These are phyloP conservation scores for Abscondita cerata DNA, from an alignment of 2,888 invertebrate genomes.

Conservation along the genomic window DNA sequence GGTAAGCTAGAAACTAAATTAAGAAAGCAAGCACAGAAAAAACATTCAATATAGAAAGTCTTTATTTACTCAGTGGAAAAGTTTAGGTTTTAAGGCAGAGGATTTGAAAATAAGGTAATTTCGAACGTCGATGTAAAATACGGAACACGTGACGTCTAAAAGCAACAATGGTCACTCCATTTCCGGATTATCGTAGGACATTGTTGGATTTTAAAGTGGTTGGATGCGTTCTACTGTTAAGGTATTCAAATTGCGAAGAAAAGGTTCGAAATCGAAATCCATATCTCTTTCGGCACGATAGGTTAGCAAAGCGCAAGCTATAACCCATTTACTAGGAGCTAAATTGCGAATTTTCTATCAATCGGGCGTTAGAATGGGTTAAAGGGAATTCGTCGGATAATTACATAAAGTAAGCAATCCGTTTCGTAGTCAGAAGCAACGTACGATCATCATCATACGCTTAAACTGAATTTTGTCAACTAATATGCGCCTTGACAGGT, in stretches of 20 bases:
- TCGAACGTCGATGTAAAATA: constrained; percentile 25
- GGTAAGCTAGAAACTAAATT: too few species aligned
- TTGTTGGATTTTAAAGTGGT: constrained; percentile 40
- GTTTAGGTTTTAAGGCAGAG: constrained; percentile 43
- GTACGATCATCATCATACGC: constrained; percentile 17
- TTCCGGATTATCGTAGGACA: constrained; percentile 47
- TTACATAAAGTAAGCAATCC: constrained; percentile 34
- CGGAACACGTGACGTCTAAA: constrained; percentile 42
- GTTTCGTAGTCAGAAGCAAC: constrained; percentile 28
- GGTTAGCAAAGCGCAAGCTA: constrained; percentile 18
- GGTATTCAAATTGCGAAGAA: constrained; percentile 16
- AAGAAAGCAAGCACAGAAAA: too few species aligned
- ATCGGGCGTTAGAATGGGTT: constrained; percentile 24
- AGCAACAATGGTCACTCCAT: constrained; percentile 53
- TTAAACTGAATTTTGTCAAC: constrained; percentile 44
- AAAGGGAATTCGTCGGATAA: constrained; percentile 27
- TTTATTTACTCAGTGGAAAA: too few species aligned
- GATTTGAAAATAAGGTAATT: constrained; percentile 5
- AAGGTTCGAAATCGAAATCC: not conserved
- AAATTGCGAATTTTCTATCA: constrained; percentile 31
- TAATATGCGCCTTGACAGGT: constrained; percentile 50
- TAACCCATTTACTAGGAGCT: constrained; percentile 24
- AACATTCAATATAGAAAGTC: too few species aligned
- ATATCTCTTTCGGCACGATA: constrained; percentile 8
- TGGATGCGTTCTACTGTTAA: constrained; percentile 28